These are phyloP conservation scores for Cassiopea andromeda DNA, from an alignment of 30 jellyfish, hydroid and myxozoan species.

Conservation along the genomic window DNA sequence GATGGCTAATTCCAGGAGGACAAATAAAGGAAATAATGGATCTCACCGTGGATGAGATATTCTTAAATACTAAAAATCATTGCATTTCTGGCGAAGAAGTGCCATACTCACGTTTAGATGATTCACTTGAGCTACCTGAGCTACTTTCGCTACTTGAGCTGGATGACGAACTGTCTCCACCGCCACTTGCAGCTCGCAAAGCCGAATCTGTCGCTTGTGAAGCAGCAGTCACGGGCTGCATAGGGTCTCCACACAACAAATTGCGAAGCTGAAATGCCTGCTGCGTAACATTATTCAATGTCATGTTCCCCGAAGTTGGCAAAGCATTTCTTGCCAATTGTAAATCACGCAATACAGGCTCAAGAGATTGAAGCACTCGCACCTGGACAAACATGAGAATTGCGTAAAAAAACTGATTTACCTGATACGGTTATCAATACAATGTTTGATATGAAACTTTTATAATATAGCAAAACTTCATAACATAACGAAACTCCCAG, in stretches of 20 bases:
- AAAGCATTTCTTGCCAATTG: slow-evolving; percentile 31
- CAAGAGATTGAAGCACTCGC: slow-evolving; percentile 48
- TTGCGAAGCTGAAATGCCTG: slow-evolving; percentile 35
- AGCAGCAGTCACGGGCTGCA: not conserved
- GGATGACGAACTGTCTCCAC: slow-evolving; percentile 5
- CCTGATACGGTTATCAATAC: too few species aligned
- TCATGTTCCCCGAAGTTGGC: slow-evolving; percentile 5
- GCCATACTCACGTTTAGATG: not conserved
- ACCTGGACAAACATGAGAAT: slow-evolving; percentile 27
- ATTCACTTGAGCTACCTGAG: not conserved
- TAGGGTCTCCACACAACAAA: slow-evolving; percentile 46
- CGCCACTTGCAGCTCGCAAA: not conserved
- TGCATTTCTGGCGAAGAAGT: not conserved
- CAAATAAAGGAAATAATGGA: too few species aligned
- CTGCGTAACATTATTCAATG: not conserved
- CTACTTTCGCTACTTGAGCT: not conserved
- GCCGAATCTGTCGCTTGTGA: not conserved
- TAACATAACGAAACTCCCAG: too few species aligned
- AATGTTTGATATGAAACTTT: too few species aligned
- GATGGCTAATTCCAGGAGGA: too few species aligned
- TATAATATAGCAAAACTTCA: too few species aligned
- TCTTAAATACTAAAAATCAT: too few species aligned
- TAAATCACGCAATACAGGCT: slow-evolving; percentile 48
- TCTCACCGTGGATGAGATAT: too few species aligned
- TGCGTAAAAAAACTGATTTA: not conserved